Conservation (phyloP, 2,797 vertebrate genomes). For the Chloroceryle amazona region DNA sequence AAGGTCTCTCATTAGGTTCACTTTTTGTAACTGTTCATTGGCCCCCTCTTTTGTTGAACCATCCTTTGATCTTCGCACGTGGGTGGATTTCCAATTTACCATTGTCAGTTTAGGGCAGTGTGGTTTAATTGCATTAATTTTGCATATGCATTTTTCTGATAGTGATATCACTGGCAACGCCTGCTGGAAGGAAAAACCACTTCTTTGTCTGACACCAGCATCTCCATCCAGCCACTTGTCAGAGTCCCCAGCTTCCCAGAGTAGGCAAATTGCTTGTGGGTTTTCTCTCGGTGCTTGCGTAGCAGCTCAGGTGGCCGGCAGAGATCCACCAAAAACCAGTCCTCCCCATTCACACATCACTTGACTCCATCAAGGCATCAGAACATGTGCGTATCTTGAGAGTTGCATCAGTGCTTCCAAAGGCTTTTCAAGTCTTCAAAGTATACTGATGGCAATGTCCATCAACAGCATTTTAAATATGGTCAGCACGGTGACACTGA, state of each 20-base stretch:
- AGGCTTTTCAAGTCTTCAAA: not conserved
- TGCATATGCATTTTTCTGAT: not conserved
- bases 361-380: not conserved
- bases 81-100: not conserved
- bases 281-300: not conserved
- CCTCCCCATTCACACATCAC: not conserved
- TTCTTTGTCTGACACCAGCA: not conserved
- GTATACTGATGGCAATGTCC: not conserved
- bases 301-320: not conserved
- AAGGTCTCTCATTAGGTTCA: constrained; percentile 29
- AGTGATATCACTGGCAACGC: not conserved
- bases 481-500: fast-evolving
- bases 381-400: not conserved
- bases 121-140: not conserved
- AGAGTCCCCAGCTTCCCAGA: not conserved
- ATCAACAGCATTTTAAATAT: not conserved
- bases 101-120: not conserved
- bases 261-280: not conserved
- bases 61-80: not conserved
- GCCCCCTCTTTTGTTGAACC: not conserved
- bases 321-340: not conserved
- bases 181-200: not conserved
- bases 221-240: not conserved
- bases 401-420: not conserved
- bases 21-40: constrained; percentile 22